phyloP scores from a whole-genome alignment of 1,140 invertebrate genomes.

The Bombus haemorrhoidalis region DNA sequence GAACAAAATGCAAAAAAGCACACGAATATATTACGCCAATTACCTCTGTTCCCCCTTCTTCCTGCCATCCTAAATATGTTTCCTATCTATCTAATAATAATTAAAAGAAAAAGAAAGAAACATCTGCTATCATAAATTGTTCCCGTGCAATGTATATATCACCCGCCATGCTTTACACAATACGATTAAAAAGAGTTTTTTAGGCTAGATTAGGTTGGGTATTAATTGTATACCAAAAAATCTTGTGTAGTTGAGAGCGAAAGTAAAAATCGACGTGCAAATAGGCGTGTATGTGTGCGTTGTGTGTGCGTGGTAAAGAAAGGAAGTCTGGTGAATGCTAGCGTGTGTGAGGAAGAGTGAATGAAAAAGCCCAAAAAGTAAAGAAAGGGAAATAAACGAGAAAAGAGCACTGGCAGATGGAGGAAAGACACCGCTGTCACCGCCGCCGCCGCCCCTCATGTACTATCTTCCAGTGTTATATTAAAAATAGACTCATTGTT shows the following conservation, averaged over 20 bases:
- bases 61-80: slow-evolving; percentile 20
- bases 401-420: slow-evolving; percentile 55
- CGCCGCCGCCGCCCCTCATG: slow-evolving; percentile 54
- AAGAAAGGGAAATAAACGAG: slow-evolving; percentile 20
- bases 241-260: slow-evolving; percentile 70
- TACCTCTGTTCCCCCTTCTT: slow-evolving; percentile 39
- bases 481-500: slow-evolving; percentile 76
- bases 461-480: slow-evolving; percentile 82
- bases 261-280: slow-evolving; percentile 50
- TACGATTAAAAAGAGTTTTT: slow-evolving; percentile 65
- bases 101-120: slow-evolving; percentile 20
- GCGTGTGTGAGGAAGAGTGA: slow-evolving; percentile 47
- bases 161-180: slow-evolving; percentile 74
- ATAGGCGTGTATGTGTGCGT: slow-evolving; percentile 31
- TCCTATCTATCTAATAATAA: slow-evolving; percentile 30
- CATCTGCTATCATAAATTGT: slow-evolving; percentile 51
- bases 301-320: neutral
- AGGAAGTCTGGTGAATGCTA: neutral
- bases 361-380: slow-evolving; percentile 39
- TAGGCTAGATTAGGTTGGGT: slow-evolving; percentile 72
- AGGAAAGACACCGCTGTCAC: slow-evolving; percentile 59
- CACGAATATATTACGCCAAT: slow-evolving; percentile 42
- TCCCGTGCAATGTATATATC: slow-evolving; percentile 76
- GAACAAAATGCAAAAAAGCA: slow-evolving; percentile 36
- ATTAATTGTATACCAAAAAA: slow-evolving; percentile 68